A percentile compares a stretch with the other conserved stretches of the same genome.
Conservation (phyloP, 1,140 invertebrate species). For the Nasonia giraulti region DNA sequence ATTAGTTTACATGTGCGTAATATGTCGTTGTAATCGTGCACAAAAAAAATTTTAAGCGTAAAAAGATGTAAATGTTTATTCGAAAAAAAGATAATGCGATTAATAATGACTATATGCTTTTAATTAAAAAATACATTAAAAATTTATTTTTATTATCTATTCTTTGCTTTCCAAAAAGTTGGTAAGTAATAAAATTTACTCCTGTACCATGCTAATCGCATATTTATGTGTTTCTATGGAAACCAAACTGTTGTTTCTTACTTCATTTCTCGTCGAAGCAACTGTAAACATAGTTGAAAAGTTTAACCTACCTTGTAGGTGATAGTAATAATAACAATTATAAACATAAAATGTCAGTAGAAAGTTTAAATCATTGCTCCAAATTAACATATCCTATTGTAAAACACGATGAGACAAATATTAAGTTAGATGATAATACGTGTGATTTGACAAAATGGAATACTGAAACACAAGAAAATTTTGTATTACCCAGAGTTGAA, state of each 20-base stretch:
- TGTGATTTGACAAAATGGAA: slow-evolving; percentile 38
- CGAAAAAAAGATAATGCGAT: slow-evolving; percentile 47
- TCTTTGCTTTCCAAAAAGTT: slow-evolving; percentile 47
- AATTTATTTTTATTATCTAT: slow-evolving; percentile 41
- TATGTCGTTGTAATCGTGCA: slow-evolving; percentile 52
- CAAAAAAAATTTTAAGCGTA: slow-evolving; percentile 47
- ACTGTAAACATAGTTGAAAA: slow-evolving; percentile 35
- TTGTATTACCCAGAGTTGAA: slow-evolving; percentile 44
- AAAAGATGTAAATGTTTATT: slow-evolving; percentile 51
- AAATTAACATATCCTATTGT: slow-evolving; percentile 49
- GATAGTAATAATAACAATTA: slow-evolving; percentile 25
- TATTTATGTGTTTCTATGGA: slow-evolving; percentile 48
- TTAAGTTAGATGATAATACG: slow-evolving; percentile 37
- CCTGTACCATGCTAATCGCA: neutral
- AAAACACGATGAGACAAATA: slow-evolving; percentile 32
- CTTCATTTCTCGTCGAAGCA: slow-evolving; percentile 25
- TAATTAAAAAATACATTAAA: slow-evolving; percentile 46
- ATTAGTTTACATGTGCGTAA: slow-evolving; percentile 53
- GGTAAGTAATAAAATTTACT: slow-evolving; percentile 39
- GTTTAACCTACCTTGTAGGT: slow-evolving; percentile 37
- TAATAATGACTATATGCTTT: slow-evolving; percentile 49
- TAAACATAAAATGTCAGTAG: slow-evolving; percentile 45
- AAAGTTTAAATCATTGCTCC: slow-evolving; percentile 41
- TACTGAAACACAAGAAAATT: slow-evolving; percentile 47
- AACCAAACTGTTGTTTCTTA: slow-evolving; percentile 48